Evolutionary conservation across 2,888 invertebrate species (phyloP).

Genomic region (Clitarchus hookeri): DNA sequence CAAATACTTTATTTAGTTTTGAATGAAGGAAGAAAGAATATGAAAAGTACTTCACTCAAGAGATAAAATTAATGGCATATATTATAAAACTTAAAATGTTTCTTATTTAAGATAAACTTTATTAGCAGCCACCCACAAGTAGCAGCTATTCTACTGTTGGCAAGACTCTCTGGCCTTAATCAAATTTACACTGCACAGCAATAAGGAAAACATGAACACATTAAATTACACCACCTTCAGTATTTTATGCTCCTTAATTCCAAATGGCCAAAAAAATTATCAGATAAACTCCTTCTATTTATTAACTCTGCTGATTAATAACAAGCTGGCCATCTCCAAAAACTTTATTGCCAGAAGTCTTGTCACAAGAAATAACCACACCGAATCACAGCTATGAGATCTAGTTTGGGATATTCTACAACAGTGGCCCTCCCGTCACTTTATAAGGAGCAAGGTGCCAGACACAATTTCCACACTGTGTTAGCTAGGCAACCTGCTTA

Average conservation of each 20-base stretch:
- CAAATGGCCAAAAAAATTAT: background rate
- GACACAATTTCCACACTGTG: background rate
- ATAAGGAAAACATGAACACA: background rate
- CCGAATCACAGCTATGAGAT: background rate
- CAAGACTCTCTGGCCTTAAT: background rate
- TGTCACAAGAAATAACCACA: background rate
- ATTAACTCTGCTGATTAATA: background rate
- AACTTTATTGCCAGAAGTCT: conserved; percentile 14
- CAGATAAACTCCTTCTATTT: background rate
- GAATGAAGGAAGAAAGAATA: too few relatives aligned
- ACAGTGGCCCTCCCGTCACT: background rate
- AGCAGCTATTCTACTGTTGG: background rate
- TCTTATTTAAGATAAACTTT: too few relatives aligned
- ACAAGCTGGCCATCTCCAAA: background rate
- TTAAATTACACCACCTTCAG: background rate
- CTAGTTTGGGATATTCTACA: background rate
- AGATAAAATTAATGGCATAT: too few relatives aligned
- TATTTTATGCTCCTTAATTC: background rate
- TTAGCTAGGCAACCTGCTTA: background rate
- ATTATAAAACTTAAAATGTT: too few relatives aligned
- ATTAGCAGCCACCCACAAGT: too few relatives aligned
- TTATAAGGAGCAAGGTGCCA: background rate
- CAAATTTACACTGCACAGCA: background rate
- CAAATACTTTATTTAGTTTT: too few relatives aligned
- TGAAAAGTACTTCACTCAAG: too few relatives aligned